Base-by-base conservation (phyloP, 2,113 vertebrate species). In the Epinephelus cyanopodus region DNA sequence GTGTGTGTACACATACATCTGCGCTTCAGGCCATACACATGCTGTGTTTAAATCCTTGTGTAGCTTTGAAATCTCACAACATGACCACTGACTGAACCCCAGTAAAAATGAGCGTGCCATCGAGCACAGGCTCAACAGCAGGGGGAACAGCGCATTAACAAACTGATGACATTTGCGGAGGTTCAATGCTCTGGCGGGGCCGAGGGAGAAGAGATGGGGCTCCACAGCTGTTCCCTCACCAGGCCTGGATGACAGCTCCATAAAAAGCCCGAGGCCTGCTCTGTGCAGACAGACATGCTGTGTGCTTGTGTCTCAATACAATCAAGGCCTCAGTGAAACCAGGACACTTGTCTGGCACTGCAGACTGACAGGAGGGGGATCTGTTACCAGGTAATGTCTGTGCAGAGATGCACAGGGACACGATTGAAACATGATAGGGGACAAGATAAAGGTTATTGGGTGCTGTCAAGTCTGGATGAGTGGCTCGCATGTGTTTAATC, bases 51-150 rank as follows among this genome's bases (percentile, higher is more conserved):
- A 54, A 69, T 69, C 56, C n/a, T 45, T 29, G 39, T 58, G 3
- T 6, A 42, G 73, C 84, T 82, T 78, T 50, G 42, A 79, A 79
- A 74, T 82, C 86, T 82, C 52, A 54, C 79, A 63, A 68, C 84
- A 84, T 93, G 92, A 93, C 89, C 93, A 95, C 84, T 77, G 83
- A 66, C 71, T 94, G 94, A 93, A 93, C 92, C 86, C 92, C 67
- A 56, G 85, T 79, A 82, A 90, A 29, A 87, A 90, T 48, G 83
- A 87, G 72, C 79, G 77, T 69, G 42, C 79, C 81, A 81, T 8
- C 3, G 65, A 90, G 85, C 74, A 83, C 61, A 82, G 75, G 84
- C 84, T 80, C 77, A 73, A 77, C 67, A 75, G 92, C 81, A 87
- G 74, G 70, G 33, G 79, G 86, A 93, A 92, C 92, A 75, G 87